phyloP scores from a whole-genome alignment of 2,888 invertebrate genomes.

The Clistopyga incitator region DNA sequence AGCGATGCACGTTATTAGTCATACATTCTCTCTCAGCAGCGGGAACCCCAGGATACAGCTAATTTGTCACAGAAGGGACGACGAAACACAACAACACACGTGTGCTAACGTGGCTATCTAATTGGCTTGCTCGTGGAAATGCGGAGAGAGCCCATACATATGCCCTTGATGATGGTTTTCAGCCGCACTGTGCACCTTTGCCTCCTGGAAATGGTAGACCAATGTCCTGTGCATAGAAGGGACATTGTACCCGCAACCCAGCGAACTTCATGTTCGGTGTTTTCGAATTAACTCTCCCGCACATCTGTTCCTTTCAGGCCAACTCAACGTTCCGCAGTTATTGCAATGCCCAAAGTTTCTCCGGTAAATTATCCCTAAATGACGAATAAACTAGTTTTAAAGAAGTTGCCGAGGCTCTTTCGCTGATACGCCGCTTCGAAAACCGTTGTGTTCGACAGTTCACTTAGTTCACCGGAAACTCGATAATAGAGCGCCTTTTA shows the following conservation, averaged over 20 bases:
- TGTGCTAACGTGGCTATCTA: conserved; percentile 64
- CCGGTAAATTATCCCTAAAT: conserved; percentile 6
- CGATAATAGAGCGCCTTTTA: conserved; percentile 38
- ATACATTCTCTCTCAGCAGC: conserved; percentile 36
- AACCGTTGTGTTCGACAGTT: conserved; percentile 23
- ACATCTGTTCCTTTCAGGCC: background rate
- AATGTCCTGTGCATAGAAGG: conserved; percentile 8
- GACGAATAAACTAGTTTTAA: conserved; percentile 26
- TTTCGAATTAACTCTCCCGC: background rate
- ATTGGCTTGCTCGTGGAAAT: conserved; percentile 60
- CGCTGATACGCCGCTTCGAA: background rate
- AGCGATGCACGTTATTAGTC: conserved; percentile 51
- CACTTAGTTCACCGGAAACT: conserved; percentile 17
- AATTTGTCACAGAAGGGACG: conserved; percentile 62
- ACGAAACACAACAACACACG: conserved; percentile 56
- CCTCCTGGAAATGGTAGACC: conserved; percentile 31
- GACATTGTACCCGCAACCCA: conserved; percentile 23
- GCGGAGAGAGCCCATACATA: conserved; percentile 43
- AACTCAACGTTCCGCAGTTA: background rate
- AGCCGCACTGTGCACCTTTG: conserved; percentile 35
- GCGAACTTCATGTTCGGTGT: conserved; percentile 2
- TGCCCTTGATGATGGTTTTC: conserved; percentile 58
- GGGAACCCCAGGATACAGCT: conserved; percentile 56
- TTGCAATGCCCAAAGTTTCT: conserved; percentile 23
- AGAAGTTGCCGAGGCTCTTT: conserved; percentile 4